Evolutionary conservation across 2,888 invertebrate genomes (phyloP).

Genomic region (Drosophila mayaguana): DNA sequence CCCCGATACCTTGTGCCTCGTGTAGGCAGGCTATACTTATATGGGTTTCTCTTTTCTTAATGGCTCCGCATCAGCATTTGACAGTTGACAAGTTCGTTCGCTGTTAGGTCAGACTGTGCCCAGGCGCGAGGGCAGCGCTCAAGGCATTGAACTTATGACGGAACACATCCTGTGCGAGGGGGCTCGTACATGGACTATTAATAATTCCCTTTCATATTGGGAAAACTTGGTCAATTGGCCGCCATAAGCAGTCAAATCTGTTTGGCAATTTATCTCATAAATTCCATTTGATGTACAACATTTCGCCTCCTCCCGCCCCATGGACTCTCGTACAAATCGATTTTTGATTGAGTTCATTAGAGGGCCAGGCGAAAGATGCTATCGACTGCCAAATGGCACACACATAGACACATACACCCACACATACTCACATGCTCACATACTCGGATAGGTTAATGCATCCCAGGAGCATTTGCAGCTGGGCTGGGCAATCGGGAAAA

Average conservation of each 20-base stretch:
- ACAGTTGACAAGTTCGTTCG: conserved; percentile 81
- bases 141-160: conserved; percentile 69
- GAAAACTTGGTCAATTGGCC: conserved; percentile 45
- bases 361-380: conserved; percentile 58
- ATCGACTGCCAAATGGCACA: conserved; percentile 21
- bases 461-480: conserved; percentile 73
- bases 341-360: conserved; percentile 84
- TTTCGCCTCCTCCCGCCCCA: not conserved
- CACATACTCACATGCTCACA: conserved; percentile 24
- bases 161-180: conserved; percentile 24
- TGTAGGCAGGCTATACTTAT: conserved; percentile 49
- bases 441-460: conserved; percentile 65
- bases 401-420: conserved; percentile 37
- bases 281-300: conserved; percentile 80
- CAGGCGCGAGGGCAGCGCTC: conserved; percentile 5
- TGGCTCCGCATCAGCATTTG: conserved; percentile 76
- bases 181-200: conserved; percentile 61
- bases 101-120: conserved; percentile 42
- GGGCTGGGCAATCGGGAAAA: conserved; percentile 62
- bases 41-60: conserved; percentile 76
- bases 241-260: conserved; percentile 60
- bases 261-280: conserved; percentile 74
- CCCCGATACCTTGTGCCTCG: not conserved
- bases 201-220: conserved; percentile 81
- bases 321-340: conserved; percentile 78